Conservation (phyloP, 2,113 vertebrate species). For the Nibea coibor region DNA sequence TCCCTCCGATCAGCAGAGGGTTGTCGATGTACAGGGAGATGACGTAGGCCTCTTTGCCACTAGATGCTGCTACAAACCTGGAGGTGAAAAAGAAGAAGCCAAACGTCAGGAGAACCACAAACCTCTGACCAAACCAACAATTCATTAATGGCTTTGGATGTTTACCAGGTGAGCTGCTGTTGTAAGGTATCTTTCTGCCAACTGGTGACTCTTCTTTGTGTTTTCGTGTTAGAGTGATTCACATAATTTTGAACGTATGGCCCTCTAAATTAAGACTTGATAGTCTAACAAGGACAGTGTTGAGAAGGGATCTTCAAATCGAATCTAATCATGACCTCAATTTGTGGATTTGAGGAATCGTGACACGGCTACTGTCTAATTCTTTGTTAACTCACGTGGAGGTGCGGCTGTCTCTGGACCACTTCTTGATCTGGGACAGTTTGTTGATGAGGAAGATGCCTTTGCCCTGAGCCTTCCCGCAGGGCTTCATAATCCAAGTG, state of each 20-base stretch:
- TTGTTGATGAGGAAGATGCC: slow-evolving; percentile 99
- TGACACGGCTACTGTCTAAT: no score
- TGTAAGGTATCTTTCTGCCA: no score
- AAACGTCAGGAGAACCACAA: slow-evolving; percentile 15
- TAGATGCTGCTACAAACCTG: slow-evolving; percentile 92
- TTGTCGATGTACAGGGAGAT: slow-evolving; percentile 98
- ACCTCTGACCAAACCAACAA: not conserved
- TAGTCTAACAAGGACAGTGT: no score
- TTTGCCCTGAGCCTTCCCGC: slow-evolving; percentile 97
- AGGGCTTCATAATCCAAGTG: slow-evolving; percentile 99
- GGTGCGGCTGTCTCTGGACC: slow-evolving; percentile 97
- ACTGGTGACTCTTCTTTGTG: no score
- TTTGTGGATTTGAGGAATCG: no score
- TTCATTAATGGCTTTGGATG: no score
- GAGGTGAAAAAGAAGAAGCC: not conserved
- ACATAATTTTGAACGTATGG: no score
- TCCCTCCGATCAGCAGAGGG: slow-evolving; percentile 94
- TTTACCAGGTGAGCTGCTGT: no score
- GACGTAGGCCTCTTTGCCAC: slow-evolving; percentile 95
- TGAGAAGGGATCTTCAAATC: no score
- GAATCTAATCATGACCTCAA: no score
- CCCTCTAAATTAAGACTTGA: no score
- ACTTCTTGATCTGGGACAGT: slow-evolving; percentile 98
- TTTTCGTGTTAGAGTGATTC: no score
- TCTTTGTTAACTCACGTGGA: slow-evolving; percentile 87